Base-by-base conservation (phyloP, 2,888 invertebrate genomes). In the Drosophila peninsularis region DNA sequence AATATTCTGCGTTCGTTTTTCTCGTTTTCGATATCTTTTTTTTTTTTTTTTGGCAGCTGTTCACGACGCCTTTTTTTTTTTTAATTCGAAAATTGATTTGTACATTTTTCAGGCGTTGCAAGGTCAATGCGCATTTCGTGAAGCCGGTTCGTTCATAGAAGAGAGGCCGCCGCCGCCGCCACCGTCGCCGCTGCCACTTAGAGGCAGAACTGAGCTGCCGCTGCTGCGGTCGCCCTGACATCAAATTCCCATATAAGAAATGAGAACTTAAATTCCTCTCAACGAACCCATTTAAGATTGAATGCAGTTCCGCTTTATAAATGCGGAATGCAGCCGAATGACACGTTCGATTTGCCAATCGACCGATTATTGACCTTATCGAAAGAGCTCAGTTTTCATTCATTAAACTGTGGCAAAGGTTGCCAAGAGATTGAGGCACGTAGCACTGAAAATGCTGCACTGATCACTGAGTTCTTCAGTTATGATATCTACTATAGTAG, bases 1-100 rank as follows among this genome's bases (percentile, higher is more conserved):
- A 88, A 85, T 83, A 83, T 83, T 83, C 83, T 88, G 83, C 62
- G 64, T 74, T 80, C 85, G 86, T 82, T 74, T 84, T 76, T 82
- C 63, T 71, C 64, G 49, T 45, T 55, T 53, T 53, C 45, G 55
- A 44, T 55, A 11, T 62, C 42, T 65, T 19, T 5, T 41, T 47
- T 47, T 41, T 53, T 47, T 41, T 53, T 53, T 62, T 69, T 72
- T 75, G 79, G 72, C 86, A 74, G 69, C 82, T 67, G 82, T 41
- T 45, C 57, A 61, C 47, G 62, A 63, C 36, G 45, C 49, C 39
- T 58, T 75, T 68, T 54, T 53, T 68, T 36, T 21, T 36, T 36
- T 14, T 41, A 55, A 62, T 49, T 71, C 39, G 24, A 71, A 79
- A 74, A 72, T 66, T 67, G 53, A 62, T 66, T 76, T 71, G 56